These are phyloP conservation scores for Amphimallon solstitiale DNA, from an alignment of 2,888 invertebrate species.

Conservation along the genomic window DNA sequence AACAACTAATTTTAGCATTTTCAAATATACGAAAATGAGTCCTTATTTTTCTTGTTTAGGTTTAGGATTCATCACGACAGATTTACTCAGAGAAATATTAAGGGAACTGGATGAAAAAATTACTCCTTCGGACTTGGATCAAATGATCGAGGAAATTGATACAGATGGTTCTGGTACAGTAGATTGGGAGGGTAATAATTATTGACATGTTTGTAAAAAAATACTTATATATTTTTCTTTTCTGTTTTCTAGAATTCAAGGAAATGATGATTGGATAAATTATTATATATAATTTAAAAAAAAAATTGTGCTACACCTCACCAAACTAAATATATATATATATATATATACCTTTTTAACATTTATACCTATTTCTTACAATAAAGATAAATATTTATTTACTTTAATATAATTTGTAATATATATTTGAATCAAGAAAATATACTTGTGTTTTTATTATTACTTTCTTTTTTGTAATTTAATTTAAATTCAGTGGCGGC, in stretches of 20 bases:
- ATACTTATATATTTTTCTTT: constrained; percentile 46
- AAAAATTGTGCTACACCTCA: no score
- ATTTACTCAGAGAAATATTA: constrained; percentile 88
- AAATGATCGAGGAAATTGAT: constrained; percentile 96
- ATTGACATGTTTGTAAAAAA: constrained; percentile 4
- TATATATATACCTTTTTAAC: no score
- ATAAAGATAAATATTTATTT: no score
- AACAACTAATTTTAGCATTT: no score
- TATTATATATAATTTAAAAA: constrained; percentile 55
- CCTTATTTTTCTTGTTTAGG: constrained; percentile 65
- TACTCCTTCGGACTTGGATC: constrained; percentile 86
- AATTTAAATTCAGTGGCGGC: no score
- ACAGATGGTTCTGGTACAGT: constrained; percentile 96
- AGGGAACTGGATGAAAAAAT: constrained; percentile 92
- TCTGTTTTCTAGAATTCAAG: constrained; percentile 83
- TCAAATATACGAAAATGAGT: no score
- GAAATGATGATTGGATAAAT: constrained; percentile 88
- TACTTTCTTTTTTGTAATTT: no score
- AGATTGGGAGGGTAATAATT: constrained; percentile 88
- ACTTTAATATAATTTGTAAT: no score
- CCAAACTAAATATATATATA: no score
- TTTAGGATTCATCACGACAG: constrained; percentile 90
- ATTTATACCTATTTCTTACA: no score
- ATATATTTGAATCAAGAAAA: no score
- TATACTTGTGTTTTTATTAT: no score